Conservation (phyloP, 1,140 invertebrate genomes). For the Platorchestia sp. region DNA sequence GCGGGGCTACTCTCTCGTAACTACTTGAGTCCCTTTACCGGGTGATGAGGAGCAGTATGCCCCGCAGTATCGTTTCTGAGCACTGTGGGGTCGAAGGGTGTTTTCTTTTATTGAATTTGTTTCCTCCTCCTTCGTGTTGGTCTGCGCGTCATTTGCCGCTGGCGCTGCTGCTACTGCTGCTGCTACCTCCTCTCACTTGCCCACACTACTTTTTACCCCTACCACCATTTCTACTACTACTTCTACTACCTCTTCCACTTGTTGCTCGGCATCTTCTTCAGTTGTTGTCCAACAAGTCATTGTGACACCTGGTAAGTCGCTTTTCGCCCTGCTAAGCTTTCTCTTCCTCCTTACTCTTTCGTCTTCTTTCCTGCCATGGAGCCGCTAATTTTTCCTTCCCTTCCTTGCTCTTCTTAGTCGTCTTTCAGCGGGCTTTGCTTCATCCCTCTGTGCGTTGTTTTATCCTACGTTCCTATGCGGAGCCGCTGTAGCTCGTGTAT, state of each 20-base stretch:
- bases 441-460: background rate
- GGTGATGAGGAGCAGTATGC: slow-evolving; percentile 20
- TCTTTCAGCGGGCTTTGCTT: background rate
- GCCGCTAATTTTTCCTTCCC: background rate
- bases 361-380: slow-evolving; percentile 21
- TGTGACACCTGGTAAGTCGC: slow-evolving; percentile 44
- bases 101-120: slow-evolving; percentile 47
- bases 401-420: slow-evolving; percentile 34
- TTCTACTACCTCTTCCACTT: slow-evolving; percentile 31
- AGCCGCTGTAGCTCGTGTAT: background rate
- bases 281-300: slow-evolving; percentile 50
- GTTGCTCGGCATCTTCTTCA: slow-evolving; percentile 48
- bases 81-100: background rate
- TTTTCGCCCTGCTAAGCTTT: background rate
- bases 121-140: slow-evolving; percentile 46
- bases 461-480: background rate
- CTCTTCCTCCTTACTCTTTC: slow-evolving; percentile 26
- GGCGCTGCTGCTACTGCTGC: slow-evolving; percentile 27
- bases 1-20: background rate
- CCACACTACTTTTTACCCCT: slow-evolving; percentile 49
- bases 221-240: slow-evolving; percentile 19
- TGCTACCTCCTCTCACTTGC: slow-evolving; percentile 38
- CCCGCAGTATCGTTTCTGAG: background rate
- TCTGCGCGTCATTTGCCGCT: slow-evolving; percentile 39
- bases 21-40: slow-evolving; percentile 1